Conservation (phyloP, 2,797 vertebrate genomes). For the Staurois parvus region DNA sequence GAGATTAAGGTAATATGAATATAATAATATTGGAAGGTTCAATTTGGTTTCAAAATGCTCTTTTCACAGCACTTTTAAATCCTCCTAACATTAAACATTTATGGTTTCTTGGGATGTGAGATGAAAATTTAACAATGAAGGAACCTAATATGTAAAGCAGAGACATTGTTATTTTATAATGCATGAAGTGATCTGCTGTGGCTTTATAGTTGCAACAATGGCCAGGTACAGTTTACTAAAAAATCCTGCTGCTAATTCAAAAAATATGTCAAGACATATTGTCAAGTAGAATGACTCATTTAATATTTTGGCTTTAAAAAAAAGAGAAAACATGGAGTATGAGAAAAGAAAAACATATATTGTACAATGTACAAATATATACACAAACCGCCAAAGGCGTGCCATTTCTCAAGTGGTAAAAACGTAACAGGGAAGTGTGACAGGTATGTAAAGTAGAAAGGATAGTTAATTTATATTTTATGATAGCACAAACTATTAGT, state of each 20-base stretch:
- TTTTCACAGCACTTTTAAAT: slow-evolving; percentile 67
- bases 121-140: slow-evolving; percentile 58
- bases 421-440: too few species aligned
- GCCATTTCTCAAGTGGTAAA: too few species aligned
- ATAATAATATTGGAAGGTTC: slow-evolving; percentile 68
- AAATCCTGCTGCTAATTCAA: not conserved
- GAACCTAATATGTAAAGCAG: slow-evolving; percentile 36
- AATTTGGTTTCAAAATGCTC: slow-evolving; percentile 70
- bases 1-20: slow-evolving; percentile 70
- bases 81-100: slow-evolving; percentile 76
- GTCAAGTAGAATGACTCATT: not conserved
- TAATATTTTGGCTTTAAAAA: not conserved
- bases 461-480: too few species aligned
- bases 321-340: not conserved
- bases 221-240: not conserved
- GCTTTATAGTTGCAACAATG: not conserved
- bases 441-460: too few species aligned
- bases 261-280: not conserved
- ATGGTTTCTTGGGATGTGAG: slow-evolving; percentile 73
- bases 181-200: slow-evolving; percentile 7
- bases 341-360: not conserved
- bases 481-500: too few species aligned
- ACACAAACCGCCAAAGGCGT: too few species aligned
- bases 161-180: slow-evolving; percentile 22
- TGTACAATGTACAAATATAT: not conserved